phyloP scores from a whole-genome alignment of 2,888 invertebrate genomes.

The Standfussiana lucernea region DNA sequence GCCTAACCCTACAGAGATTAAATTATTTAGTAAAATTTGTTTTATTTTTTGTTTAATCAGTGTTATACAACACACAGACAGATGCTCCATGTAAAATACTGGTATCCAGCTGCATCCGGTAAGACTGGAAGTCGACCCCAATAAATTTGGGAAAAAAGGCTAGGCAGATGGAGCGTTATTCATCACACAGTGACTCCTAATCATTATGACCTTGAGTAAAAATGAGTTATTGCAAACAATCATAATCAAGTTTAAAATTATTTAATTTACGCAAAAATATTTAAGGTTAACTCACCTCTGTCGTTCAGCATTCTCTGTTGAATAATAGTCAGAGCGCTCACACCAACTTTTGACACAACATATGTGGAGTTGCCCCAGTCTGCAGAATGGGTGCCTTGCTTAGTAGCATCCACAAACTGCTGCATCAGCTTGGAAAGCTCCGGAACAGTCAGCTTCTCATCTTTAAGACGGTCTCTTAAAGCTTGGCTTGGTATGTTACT shows the following conservation, averaged over 20 bases:
- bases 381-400: slow-evolving; percentile 78
- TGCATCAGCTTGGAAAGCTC: slow-evolving; percentile 91
- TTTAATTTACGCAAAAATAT: background rate
- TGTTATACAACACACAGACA: background rate
- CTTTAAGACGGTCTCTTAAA: slow-evolving; percentile 88
- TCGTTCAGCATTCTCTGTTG: slow-evolving; percentile 90
- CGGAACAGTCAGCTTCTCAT: slow-evolving; percentile 89
- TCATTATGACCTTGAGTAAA: background rate
- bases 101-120: no score
- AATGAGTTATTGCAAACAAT: background rate
- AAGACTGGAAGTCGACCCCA: no score
- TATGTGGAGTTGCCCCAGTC: slow-evolving; percentile 93
- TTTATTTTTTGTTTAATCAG: background rate
- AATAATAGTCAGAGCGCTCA: slow-evolving; percentile 92
- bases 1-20: no score
- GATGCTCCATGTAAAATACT: no score
- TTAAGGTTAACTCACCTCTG: slow-evolving; percentile 72
- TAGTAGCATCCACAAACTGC: slow-evolving; percentile 91
- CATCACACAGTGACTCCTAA: background rate
- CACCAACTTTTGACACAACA: slow-evolving; percentile 93
- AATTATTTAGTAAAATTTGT: background rate
- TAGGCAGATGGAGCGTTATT: no score
- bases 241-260: background rate
- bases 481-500: slow-evolving; percentile 89
- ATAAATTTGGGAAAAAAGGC: no score